phyloP scores from a whole-genome alignment of 2,888 invertebrate genomes.

The Harpalus rubripes region DNA sequence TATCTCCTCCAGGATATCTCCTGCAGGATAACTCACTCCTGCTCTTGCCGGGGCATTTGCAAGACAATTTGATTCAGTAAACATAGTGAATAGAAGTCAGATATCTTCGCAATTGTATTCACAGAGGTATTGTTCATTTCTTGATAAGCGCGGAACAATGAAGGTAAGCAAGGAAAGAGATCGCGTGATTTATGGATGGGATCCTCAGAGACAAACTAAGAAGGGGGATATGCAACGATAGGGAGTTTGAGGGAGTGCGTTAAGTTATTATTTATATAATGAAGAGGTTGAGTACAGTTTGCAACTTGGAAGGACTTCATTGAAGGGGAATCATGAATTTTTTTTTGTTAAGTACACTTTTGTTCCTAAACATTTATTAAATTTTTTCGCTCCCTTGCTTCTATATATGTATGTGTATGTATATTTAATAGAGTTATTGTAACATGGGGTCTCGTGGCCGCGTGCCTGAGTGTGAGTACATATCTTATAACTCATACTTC shows the following conservation, averaged over 20 bases:
- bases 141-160: slow-evolving; percentile 63
- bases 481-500: too few relatives aligned
- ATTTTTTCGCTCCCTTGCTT: too few relatives aligned
- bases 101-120: slow-evolving; percentile 65
- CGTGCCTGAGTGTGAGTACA: too few relatives aligned
- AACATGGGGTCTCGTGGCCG: too few relatives aligned
- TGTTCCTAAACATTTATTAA: too few relatives aligned
- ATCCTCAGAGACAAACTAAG: slow-evolving; percentile 45
- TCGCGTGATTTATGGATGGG: slow-evolving; percentile 61
- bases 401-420: too few relatives aligned
- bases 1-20: slow-evolving; percentile 45
- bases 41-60: slow-evolving; percentile 48
- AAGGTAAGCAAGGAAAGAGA: slow-evolving; percentile 57
- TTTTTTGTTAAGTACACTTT: too few relatives aligned
- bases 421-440: too few relatives aligned
- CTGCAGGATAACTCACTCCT: slow-evolving; percentile 17
- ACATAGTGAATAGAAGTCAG: slow-evolving; percentile 64
- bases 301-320: background rate
- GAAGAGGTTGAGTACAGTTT: background rate
- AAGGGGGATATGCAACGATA: background rate
- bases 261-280: slow-evolving; percentile 7
- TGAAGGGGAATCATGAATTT: too few relatives aligned
- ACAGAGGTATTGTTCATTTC: slow-evolving; percentile 63
- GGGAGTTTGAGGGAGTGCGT: background rate
- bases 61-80: slow-evolving; percentile 66